These are phyloP conservation scores for Ginglymostoma cirratum DNA, from an alignment of 2,113 vertebrate species.

Conservation along the genomic window DNA sequence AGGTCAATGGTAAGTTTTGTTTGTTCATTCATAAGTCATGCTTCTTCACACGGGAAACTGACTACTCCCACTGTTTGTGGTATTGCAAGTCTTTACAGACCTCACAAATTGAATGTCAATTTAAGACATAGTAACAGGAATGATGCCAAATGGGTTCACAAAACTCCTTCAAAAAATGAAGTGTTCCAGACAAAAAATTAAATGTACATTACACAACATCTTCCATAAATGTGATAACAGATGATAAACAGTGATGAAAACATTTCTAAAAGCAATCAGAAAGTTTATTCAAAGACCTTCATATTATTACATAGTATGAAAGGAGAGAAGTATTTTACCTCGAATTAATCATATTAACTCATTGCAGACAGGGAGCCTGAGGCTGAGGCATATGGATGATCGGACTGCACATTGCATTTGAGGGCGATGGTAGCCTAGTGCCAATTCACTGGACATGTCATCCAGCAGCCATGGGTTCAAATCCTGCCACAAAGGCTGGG, in stretches of 20 bases:
- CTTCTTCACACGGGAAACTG: neutral
- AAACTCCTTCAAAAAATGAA: neutral
- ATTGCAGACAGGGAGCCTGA: neutral
- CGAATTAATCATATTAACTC: neutral
- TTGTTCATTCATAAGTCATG: neutral
- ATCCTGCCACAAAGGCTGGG: no score
- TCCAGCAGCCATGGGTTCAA: no score
- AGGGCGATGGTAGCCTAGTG: no score
- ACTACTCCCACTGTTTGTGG: neutral
- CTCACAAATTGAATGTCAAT: neutral
- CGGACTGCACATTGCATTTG: neutral
- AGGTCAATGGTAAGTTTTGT: neutral
- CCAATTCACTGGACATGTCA: no score
- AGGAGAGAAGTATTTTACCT: neutral
- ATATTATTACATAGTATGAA: neutral
- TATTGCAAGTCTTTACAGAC: neutral
- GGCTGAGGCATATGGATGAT: neutral
- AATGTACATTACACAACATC: neutral
- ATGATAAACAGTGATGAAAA: neutral
- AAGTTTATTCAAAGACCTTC: neutral
- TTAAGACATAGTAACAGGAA: neutral
- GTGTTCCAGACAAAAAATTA: no score
- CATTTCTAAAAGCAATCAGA: neutral
- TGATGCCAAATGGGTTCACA: neutral
- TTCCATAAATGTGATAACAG: neutral